Evolutionary conservation across 1,140 invertebrate species (phyloP), one percentile per base, ranked within the genome.

Genomic region (Limonius californicus): DNA sequence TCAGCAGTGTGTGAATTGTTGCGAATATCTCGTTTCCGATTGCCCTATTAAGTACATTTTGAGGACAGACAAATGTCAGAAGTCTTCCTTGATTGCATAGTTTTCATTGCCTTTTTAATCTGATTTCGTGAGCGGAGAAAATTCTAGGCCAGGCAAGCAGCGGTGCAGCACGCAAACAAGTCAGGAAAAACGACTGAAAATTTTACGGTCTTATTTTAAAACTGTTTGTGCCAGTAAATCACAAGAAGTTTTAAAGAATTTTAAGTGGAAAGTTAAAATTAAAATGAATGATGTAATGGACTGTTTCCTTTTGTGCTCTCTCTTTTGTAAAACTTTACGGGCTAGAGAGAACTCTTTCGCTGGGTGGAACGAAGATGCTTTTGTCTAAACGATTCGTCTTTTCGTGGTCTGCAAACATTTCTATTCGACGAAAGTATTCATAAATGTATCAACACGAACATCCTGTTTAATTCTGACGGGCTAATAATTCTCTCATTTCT

Each of bases 221-320:
- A 15, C 9, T 55, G 53, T 55, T 55, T 55, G 53, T 16, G 53
- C 53, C 21, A 55, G 1, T 55, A 55, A 55, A 55, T 55, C 53
- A 30, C 15, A 19, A 27, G 16, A 55, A 55, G 21, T 55, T 55
- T 55, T 4, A 32, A 55, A 32, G 53, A 55, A 55, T 55, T 55
- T 55, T 55, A 55, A 55, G 53, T 55, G 53, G 53, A 55, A 55
- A 55, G 53, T 55, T 55, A 15, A 55, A 55, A 55, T 55, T 55
- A 55, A 55, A 55, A 55, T 32, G 53, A 55, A 55, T 30, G 53
- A 55, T 55, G 53, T 55, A 27, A 55, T 55, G 53, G 53, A 55
- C 53, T 55, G 53, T 55, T 55, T 55, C 27, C 53, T 32, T 27
- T 55, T 55, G 14, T 55, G 53, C n/a, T 55, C 53, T 4, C 18